Percentiles rank a stretch among this genome's conserved stretches.
These are phyloP conservation scores for Lacerta agilis DNA, from an alignment of 2,797 vertebrate genomes.

Conservation along the genomic window DNA sequence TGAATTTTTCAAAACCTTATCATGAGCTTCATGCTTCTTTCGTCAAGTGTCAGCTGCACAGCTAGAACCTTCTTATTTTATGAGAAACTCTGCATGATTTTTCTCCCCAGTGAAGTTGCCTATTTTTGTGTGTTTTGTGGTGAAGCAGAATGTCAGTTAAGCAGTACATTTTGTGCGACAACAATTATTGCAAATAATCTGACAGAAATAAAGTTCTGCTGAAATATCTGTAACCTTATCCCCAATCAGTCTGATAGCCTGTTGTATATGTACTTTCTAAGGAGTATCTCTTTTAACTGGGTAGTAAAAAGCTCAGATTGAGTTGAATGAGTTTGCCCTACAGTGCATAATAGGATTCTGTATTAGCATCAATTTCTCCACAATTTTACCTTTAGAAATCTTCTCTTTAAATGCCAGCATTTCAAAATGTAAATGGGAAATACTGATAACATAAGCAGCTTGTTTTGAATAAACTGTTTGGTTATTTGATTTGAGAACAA, in stretches of 20 bases:
- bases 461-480: constrained; percentile 6
- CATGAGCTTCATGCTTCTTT: not conserved
- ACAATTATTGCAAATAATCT: not conserved
- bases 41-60: not conserved
- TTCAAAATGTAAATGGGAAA: not conserved
- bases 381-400: not conserved
- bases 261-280: not conserved
- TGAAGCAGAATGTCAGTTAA: not conserved
- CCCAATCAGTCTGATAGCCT: not conserved
- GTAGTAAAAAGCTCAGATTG: not conserved
- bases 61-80: not conserved
- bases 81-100: not conserved
- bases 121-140: not conserved
- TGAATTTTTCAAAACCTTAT: not conserved
- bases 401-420: not conserved
- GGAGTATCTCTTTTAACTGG: not conserved
- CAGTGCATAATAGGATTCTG: not conserved
- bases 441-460: not conserved
- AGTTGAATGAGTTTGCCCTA: not conserved
- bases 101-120: not conserved
- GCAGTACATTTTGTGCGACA: not conserved
- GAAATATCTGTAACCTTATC: not conserved
- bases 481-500: constrained; percentile 43
- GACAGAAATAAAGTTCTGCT: not conserved
- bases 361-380: not conserved